Conservation (phyloP, 2,113 vertebrate genomes). For the Syngnathoides biaculeatus region DNA sequence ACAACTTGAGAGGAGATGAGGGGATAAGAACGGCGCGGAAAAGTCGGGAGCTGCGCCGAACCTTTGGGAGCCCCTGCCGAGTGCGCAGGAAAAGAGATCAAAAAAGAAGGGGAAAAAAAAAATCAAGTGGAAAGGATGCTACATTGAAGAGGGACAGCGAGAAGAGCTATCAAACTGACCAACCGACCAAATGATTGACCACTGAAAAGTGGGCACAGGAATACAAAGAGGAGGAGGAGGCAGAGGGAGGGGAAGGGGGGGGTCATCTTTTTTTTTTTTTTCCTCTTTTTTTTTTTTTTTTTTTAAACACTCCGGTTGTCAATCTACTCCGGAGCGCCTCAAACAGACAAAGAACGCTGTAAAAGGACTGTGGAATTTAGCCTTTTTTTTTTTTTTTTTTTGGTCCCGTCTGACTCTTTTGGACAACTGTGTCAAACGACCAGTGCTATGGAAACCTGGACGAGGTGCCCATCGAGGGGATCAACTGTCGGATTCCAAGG, state of each 20-base stretch:
- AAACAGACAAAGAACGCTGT: slow-evolving; percentile 55
- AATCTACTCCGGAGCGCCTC: slow-evolving; percentile 20
- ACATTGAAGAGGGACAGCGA: slow-evolving; percentile 29
- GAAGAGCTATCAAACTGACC: slow-evolving; percentile 50
- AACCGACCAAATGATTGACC: slow-evolving; percentile 59
- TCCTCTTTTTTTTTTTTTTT: neutral
- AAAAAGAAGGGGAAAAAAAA: no score
- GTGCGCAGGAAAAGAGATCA: slow-evolving; percentile 22
- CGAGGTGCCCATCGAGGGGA: slow-evolving; percentile 65
- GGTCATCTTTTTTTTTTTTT: slow-evolving; percentile 23
- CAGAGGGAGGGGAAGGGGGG: no score
- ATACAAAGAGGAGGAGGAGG: slow-evolving; percentile 42
- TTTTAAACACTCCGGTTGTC: slow-evolving; percentile 13
- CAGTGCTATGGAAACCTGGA: slow-evolving; percentile 72
- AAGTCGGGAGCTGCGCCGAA: slow-evolving; percentile 54
- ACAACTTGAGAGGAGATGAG: neutral
- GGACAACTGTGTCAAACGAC: slow-evolving; percentile 37
- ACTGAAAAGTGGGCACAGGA: slow-evolving; percentile 66
- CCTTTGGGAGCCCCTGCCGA: slow-evolving; percentile 44
- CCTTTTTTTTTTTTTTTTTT: slow-evolving; percentile 50
- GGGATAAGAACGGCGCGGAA: slow-evolving; percentile 53
- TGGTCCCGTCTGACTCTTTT: slow-evolving; percentile 54
- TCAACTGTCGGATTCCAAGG: slow-evolving; percentile 83
- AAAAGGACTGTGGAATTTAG: slow-evolving; percentile 70
- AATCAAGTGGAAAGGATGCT: slow-evolving; percentile 53